Conservation (phyloP, 2,888 invertebrate species). For the Glaucopsyche alexis region DNA sequence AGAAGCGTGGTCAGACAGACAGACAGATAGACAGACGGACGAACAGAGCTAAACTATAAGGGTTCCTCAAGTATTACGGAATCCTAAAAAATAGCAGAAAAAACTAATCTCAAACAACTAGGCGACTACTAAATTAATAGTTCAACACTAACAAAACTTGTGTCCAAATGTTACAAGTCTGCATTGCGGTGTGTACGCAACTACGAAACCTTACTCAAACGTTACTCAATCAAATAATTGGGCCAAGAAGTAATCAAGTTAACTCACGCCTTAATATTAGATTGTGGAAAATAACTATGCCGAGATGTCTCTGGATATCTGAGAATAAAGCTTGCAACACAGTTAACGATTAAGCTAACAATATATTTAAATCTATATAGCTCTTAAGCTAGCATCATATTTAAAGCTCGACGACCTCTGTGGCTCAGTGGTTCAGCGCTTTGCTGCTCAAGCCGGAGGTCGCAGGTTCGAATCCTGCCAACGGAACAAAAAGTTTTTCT, state of each 20-base stretch:
- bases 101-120: background rate
- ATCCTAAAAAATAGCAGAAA: background rate
- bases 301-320: background rate
- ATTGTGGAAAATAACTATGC: background rate
- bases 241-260: background rate
- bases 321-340: background rate
- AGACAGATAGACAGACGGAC: too few relatives aligned
- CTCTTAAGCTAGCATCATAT: background rate
- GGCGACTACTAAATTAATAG: too few relatives aligned
- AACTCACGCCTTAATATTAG: background rate
- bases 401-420: too few relatives aligned
- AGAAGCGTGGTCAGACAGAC: too few relatives aligned
- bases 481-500: too few relatives aligned
- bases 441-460: too few relatives aligned
- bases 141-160: background rate
- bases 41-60: too few relatives aligned
- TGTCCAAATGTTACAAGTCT: background rate
- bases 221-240: slow-evolving; percentile 10
- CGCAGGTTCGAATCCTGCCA: too few relatives aligned
- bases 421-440: too few relatives aligned
- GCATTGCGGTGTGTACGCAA: background rate
- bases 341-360: background rate
- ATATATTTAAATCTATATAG: background rate
- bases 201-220: background rate
- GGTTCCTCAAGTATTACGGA: too few relatives aligned